phyloP scores from a whole-genome alignment of 2,113 vertebrate species.

The Nematolebias whitei region DNA sequence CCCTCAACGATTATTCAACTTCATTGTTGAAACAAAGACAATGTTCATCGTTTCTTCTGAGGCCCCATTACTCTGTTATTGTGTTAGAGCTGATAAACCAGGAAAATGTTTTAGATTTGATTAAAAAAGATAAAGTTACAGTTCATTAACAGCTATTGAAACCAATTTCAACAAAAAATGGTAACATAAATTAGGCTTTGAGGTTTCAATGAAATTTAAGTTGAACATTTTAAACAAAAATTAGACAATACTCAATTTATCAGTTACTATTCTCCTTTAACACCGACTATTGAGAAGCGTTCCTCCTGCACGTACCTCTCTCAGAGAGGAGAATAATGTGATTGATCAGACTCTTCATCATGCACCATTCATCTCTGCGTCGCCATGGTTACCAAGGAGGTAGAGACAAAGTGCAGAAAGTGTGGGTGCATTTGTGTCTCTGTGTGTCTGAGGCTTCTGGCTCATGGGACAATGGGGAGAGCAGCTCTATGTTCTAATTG shows the following conservation, averaged over 20 bases:
- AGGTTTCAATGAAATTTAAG: neutral
- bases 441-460: constrained; percentile 1
- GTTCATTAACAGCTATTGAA: neutral
- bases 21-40: too few relatives aligned
- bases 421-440: neutral
- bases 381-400: constrained; percentile 33
- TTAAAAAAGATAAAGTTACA: neutral
- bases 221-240: neutral
- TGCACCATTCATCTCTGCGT: constrained; percentile 16
- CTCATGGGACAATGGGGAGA: constrained; percentile 31
- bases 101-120: neutral
- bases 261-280: neutral
- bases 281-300: neutral
- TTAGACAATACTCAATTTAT: neutral
- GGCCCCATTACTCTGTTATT: too few relatives aligned
- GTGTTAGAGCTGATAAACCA: neutral
- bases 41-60: too few relatives aligned
- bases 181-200: neutral
- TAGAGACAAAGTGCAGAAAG: neutral
- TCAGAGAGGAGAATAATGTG: constrained; percentile 9
- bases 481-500: constrained; percentile 61
- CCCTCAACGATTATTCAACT: too few relatives aligned
- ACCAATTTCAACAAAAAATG: neutral
- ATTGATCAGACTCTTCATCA: constrained; percentile 30
- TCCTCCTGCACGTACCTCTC: neutral